A percentile compares a stretch with the other conserved stretches of the same genome.
Conservation (phyloP, 2,888 invertebrate species). For the Ennomos quercinarius region DNA sequence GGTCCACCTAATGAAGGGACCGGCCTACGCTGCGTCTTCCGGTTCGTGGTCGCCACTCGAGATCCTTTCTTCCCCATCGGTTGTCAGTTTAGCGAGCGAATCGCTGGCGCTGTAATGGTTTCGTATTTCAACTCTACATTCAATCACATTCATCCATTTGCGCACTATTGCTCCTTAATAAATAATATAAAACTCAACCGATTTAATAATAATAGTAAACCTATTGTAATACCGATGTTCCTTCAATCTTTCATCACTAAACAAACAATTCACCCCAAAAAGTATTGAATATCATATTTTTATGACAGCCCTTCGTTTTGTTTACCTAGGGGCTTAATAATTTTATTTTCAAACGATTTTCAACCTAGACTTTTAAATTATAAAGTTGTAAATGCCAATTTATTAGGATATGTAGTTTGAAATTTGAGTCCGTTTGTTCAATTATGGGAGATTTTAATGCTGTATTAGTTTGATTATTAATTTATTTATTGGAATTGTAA, state of each 20-base stretch:
- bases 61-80: no score
- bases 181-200: slow-evolving; percentile 5
- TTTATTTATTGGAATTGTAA: slow-evolving; percentile 29
- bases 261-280: slow-evolving; percentile 41
- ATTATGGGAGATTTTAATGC: slow-evolving; percentile 12
- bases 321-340: slow-evolving; percentile 33
- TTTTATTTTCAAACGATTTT: slow-evolving; percentile 12
- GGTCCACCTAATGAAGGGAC: no score
- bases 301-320: slow-evolving; percentile 50
- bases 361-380: neutral
- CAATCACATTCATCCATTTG: no score
- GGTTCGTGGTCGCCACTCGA: no score
- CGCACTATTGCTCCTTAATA: no score
- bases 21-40: no score
- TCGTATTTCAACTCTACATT: neutral
- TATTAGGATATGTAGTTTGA: no score
- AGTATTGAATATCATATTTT: slow-evolving; percentile 59
- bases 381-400: slow-evolving; percentile 1
- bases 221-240: slow-evolving; percentile 12
- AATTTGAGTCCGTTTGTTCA: slow-evolving; percentile 9
- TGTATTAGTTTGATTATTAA: slow-evolving; percentile 32
- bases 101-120: no score
- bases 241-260: slow-evolving; percentile 25
- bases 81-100: no score
- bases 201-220: slow-evolving; percentile 26